Conservation (phyloP, 2,888 invertebrate genomes). For the Gasteruption jaculator region DNA sequence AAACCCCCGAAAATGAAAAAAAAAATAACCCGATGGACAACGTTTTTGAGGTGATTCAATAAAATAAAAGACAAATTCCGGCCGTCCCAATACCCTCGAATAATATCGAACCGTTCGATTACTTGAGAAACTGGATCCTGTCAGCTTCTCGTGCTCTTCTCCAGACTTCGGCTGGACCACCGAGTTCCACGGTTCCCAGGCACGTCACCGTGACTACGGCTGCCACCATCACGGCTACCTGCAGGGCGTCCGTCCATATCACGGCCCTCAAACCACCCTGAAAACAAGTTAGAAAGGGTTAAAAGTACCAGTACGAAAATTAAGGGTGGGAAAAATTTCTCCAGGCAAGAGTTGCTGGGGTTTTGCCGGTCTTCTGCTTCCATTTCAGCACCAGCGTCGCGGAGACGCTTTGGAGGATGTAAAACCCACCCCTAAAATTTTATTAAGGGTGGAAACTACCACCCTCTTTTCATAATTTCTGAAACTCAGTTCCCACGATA, state of each 20-base stretch:
- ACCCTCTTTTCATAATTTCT: no score
- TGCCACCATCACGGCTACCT: conserved; percentile 44
- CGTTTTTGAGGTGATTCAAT: no score
- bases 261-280: conserved; percentile 50
- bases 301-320: conserved; percentile 1
- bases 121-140: conserved; percentile 48
- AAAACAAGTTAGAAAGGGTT: conserved; percentile 55
- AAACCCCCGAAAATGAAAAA: conserved; percentile 6
- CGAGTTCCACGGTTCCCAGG: conserved; percentile 43
- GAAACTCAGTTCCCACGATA: no score
- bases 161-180: conserved; percentile 43
- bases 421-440: no score
- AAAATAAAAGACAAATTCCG: no score
- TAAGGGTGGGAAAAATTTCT: neutral
- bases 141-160: conserved; percentile 32
- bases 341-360: neutral
- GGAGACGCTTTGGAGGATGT: no score
- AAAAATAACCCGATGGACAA: no score
- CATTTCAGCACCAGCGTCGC: no score
- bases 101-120: conserved; percentile 13
- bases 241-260: conserved; percentile 49
- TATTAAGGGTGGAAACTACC: no score
- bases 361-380: no score
- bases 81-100: neutral
- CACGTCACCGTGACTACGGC: conserved; percentile 40